Conservation (phyloP, 2,888 invertebrate genomes). For the Erynnis tages region DNA sequence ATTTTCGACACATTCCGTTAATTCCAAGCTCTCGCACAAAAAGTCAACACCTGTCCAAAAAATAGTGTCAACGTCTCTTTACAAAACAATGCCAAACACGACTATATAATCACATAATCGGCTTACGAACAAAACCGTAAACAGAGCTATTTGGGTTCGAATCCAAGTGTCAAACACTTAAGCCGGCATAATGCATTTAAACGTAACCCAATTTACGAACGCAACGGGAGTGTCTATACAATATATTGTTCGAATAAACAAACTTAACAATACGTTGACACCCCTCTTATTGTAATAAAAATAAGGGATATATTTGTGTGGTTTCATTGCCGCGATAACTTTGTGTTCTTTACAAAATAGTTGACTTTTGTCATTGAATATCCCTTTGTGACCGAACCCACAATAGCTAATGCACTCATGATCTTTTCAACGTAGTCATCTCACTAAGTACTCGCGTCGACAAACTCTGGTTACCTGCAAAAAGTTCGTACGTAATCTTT, state of each 20-base stretch:
- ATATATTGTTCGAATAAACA: constrained; percentile 28
- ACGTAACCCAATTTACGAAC: constrained; percentile 68
- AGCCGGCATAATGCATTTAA: constrained; percentile 53
- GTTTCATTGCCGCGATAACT: background rate
- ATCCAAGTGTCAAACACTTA: constrained; percentile 55
- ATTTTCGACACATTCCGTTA: background rate
- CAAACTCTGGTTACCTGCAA: background rate
- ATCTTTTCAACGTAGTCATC: constrained; percentile 76
- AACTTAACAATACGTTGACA: background rate
- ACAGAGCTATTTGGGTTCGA: constrained; percentile 44
- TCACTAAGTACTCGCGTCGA: constrained; percentile 67
- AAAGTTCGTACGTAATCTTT: constrained; percentile 27
- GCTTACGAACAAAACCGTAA: constrained; percentile 63
- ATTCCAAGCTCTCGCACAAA: background rate
- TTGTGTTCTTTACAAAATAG: constrained; percentile 45
- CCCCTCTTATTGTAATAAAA: background rate
- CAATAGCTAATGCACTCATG: constrained; percentile 77
- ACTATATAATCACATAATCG: constrained; percentile 43
- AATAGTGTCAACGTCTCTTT: constrained; percentile 15
- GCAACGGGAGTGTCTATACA: constrained; percentile 29
- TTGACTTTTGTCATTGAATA: constrained; percentile 63
- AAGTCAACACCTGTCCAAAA: constrained; percentile 26
- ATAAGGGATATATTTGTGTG: constrained; percentile 17
- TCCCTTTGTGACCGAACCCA: constrained; percentile 53
- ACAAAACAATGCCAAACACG: constrained; percentile 59